A percentile compares a stretch with the other conserved stretches of the same genome.
phyloP scores from a whole-genome alignment of 53 echinoderm and acorn worm genomes.

The Hippasteria phrygiana region DNA sequence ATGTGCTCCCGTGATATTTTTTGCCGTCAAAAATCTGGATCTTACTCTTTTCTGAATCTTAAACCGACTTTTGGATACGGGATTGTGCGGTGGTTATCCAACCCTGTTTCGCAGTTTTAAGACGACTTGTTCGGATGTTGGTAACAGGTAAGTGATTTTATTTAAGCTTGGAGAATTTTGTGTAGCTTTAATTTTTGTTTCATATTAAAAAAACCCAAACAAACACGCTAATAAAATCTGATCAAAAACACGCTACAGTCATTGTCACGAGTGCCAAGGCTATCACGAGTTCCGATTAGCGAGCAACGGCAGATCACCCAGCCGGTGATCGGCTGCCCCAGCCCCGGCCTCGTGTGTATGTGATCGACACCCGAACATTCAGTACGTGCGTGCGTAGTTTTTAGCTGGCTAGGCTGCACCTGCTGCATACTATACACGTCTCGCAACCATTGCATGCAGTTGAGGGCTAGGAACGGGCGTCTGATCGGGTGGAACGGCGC shows the following conservation, averaged over 20 bases:
- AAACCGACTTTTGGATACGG: not conserved
- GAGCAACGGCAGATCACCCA: not conserved
- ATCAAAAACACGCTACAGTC: not conserved
- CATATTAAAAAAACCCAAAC: no score
- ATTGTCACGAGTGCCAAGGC: not conserved
- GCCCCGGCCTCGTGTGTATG: not conserved
- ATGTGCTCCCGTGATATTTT: slow-evolving; percentile 18
- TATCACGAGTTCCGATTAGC: not conserved
- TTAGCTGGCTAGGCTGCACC: not conserved
- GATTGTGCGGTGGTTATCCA: not conserved
- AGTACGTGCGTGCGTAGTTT: not conserved
- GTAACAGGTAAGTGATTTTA: not conserved
- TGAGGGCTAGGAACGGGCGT: not conserved
- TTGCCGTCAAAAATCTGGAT: slow-evolving; percentile 38
- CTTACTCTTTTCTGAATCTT: not conserved
- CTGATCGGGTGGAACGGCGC: not conserved
- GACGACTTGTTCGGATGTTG: not conserved
- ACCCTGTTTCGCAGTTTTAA: not conserved
- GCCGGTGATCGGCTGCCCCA: not conserved
- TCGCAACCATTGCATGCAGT: not conserved
- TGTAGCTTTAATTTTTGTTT: not conserved
- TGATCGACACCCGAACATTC: slow-evolving; percentile 6
- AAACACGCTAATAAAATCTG: no score
- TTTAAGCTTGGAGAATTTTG: not conserved
- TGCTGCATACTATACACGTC: not conserved